These are phyloP conservation scores for Merodon equestris DNA, from an alignment of 2,888 invertebrate species.

Conservation along the genomic window DNA sequence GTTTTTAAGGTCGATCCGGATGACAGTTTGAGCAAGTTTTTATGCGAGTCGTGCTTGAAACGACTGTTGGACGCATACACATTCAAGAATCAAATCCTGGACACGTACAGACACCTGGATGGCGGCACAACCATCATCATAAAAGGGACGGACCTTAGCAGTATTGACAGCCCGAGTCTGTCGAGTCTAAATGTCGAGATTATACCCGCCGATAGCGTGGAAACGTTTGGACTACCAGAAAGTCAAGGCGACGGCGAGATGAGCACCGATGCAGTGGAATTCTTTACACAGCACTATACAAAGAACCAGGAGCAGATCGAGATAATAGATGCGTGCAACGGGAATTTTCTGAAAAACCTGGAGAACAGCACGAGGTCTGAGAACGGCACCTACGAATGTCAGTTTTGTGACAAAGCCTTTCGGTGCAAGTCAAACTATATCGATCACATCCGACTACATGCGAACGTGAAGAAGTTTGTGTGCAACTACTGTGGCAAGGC, in stretches of 20 bases:
- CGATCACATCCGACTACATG: slow-evolving; percentile 71
- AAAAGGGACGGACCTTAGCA: background rate
- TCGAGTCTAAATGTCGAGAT: too few species aligned
- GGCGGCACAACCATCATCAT: too few species aligned
- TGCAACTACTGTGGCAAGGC: slow-evolving; percentile 70
- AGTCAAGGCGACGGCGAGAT: background rate
- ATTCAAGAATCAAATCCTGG: slow-evolving; percentile 58
- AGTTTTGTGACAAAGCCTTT: slow-evolving; percentile 70
- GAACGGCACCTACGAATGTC: slow-evolving; percentile 56
- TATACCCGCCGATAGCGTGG: too few species aligned
- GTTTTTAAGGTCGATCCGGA: slow-evolving; percentile 46
- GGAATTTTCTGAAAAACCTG: too few species aligned
- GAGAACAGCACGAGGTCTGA: background rate
- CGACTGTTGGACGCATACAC: slow-evolving; percentile 55
- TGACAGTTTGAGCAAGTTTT: slow-evolving; percentile 38
- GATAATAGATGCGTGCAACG: too few species aligned
- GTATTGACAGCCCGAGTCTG: slow-evolving; percentile 16
- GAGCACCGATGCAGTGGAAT: background rate
- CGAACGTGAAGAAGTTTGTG: slow-evolving; percentile 70
- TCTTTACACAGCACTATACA: background rate
- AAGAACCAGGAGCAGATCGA: background rate
- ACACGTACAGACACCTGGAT: slow-evolving; percentile 35
- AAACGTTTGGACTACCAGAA: too few species aligned
- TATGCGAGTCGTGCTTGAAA: slow-evolving; percentile 54
- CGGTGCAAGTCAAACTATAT: slow-evolving; percentile 69